Percentiles rank a stretch among this genome's conserved stretches.
These are phyloP conservation scores for Danio choprae DNA, from an alignment of 2,797 vertebrate species.

Conservation along the genomic window DNA sequence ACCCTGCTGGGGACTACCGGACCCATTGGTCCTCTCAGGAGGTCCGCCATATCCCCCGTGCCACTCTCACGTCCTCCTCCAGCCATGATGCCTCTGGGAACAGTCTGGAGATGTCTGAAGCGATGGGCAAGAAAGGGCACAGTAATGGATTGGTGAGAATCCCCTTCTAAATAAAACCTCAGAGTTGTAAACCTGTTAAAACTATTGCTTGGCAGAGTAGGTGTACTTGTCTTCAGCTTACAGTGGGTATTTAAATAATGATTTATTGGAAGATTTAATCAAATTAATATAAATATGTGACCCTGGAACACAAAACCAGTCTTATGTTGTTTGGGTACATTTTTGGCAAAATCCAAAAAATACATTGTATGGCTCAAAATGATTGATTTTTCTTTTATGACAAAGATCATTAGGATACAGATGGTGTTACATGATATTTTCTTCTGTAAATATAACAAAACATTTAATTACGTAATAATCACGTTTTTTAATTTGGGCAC, in stretches of 20 bases:
- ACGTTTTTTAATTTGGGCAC: too few species aligned
- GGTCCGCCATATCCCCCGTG: slow-evolving; percentile 74
- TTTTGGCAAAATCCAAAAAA: too few species aligned
- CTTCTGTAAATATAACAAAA: too few species aligned
- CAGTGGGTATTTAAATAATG: slow-evolving; percentile 11
- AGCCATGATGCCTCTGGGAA: slow-evolving; percentile 41
- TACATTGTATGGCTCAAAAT: too few species aligned
- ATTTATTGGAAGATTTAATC: too few species aligned
- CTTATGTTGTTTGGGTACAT: too few species aligned
- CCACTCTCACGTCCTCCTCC: slow-evolving; percentile 57
- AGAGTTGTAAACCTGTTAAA: not conserved
- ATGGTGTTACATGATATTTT: too few species aligned
- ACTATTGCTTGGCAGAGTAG: not conserved
- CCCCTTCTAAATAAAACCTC: not conserved
- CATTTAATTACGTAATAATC: too few species aligned
- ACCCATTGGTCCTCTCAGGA: slow-evolving; percentile 65
- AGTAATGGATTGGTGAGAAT: slow-evolving; percentile 76
- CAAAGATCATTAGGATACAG: too few species aligned
- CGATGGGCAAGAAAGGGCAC: slow-evolving; percentile 60
- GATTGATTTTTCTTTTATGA: too few species aligned
- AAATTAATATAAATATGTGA: too few species aligned
- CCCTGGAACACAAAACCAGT: too few species aligned
- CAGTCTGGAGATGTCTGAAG: slow-evolving; percentile 74
- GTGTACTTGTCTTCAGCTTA: not conserved
- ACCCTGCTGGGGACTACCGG: slow-evolving; percentile 59